These are phyloP conservation scores for Saccopteryx leptura DNA, from an alignment of 2,113 vertebrate genomes.

Conservation along the genomic window DNA sequence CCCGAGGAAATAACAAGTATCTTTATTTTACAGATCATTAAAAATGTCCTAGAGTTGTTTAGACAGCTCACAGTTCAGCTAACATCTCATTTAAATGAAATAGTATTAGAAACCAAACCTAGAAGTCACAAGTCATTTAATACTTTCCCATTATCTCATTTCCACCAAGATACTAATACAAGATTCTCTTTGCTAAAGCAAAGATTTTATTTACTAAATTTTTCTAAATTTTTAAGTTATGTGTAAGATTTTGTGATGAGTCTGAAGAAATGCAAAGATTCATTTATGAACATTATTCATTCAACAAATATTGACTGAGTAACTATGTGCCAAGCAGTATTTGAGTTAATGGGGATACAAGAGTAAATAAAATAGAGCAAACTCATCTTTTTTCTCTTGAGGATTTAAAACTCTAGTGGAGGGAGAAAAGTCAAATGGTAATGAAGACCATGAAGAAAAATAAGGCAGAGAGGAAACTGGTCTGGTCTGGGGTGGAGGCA, in stretches of 20 bases:
- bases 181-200: slow-evolving; percentile 21
- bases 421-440: slow-evolving; percentile 1
- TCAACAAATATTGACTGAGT: slow-evolving; percentile 41
- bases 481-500: neutral
- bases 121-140: slow-evolving; percentile 3
- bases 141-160: slow-evolving; percentile 29
- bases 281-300: slow-evolving; percentile 55
- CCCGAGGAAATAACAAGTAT: slow-evolving; percentile 3
- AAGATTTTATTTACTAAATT: slow-evolving; percentile 38
- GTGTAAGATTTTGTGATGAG: neutral
- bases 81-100: slow-evolving; percentile 25
- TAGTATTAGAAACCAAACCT: slow-evolving; percentile 50
- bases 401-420: slow-evolving; percentile 1
- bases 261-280: slow-evolving; percentile 36
- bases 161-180: slow-evolving; percentile 4
- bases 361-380: slow-evolving; percentile 40
- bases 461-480: neutral
- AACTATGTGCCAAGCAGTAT: neutral
- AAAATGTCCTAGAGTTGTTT: slow-evolving; percentile 47
- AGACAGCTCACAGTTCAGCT: neutral
- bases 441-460: slow-evolving; percentile 26
- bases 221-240: slow-evolving; percentile 45
- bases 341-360: neutral
- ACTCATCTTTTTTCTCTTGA: slow-evolving; percentile 16
- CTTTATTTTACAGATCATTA: slow-evolving; percentile 39